Percentiles rank a stretch among this genome's conserved stretches.
phyloP scores from a whole-genome alignment of 2,797 vertebrate genomes.

The Xenentodon cancila region DNA sequence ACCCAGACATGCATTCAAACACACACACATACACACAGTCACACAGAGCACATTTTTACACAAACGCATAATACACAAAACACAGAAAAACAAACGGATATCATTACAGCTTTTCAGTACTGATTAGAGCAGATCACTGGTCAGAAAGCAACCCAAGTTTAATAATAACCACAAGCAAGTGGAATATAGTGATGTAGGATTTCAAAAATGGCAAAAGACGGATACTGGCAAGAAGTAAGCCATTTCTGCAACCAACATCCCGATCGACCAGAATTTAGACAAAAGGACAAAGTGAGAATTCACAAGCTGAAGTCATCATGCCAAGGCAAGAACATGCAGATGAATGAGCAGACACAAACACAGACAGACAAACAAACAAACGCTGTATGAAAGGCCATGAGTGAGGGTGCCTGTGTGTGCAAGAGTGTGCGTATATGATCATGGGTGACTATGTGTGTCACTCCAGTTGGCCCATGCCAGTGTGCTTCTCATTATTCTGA shows the following conservation, averaged over 20 bases:
- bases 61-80: conserved; percentile 11
- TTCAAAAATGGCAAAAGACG: conserved; percentile 39
- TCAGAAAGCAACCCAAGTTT: conserved; percentile 34
- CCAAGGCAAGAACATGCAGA: conserved; percentile 69
- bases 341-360: conserved; percentile 71
- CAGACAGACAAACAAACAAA: conserved; percentile 72
- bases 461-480: conserved; percentile 74
- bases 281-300: conserved; percentile 58
- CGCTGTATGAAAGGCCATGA: conserved; percentile 59
- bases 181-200: conserved; percentile 36
- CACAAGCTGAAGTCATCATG: conserved; percentile 65
- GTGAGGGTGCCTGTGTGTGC: conserved; percentile 27
- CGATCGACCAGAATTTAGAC: conserved; percentile 50
- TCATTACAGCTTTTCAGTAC: conserved; percentile 35
- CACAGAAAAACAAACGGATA: conserved; percentile 24
- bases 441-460: conserved; percentile 64
- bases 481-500: conserved; percentile 84
- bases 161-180: conserved; percentile 38
- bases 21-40: too few species aligned
- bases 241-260: conserved; percentile 47
- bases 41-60: neutral
- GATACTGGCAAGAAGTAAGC: conserved; percentile 36
- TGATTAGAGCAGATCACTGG: conserved; percentile 57
- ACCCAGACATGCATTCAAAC: conserved; percentile 10
- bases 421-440: conserved; percentile 24